phyloP scores from a whole-genome alignment of 92 coral and sea anemone genomes.

The Hydrozoanthus gracilis region DNA sequence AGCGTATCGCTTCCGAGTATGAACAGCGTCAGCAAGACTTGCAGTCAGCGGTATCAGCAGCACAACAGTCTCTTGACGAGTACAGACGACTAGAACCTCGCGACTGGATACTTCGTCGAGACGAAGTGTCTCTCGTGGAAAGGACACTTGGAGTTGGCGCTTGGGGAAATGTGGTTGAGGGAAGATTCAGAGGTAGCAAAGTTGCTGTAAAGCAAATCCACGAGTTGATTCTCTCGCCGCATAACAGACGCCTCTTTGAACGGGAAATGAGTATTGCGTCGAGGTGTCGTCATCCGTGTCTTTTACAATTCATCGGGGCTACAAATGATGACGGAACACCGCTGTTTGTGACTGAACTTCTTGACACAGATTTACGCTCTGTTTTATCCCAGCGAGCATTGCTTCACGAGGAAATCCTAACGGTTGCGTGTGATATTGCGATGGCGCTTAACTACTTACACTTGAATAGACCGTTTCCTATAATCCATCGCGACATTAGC shows the following conservation, averaged over 20 bases:
- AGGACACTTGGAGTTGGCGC: slow-evolving; percentile 87
- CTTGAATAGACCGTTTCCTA: slow-evolving; percentile 92
- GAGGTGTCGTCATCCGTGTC: slow-evolving; percentile 92
- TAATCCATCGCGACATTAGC: slow-evolving; percentile 96
- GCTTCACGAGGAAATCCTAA: slow-evolving; percentile 86
- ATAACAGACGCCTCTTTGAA: slow-evolving; percentile 91
- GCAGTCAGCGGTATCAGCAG: slow-evolving; percentile 67
- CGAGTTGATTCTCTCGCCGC: slow-evolving; percentile 92
- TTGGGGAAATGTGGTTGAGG: slow-evolving; percentile 93
- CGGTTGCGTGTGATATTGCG: slow-evolving; percentile 79
- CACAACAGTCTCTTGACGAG: slow-evolving; percentile 84
- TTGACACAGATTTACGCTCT: slow-evolving; percentile 87
- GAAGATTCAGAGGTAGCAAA: slow-evolving; percentile 85
- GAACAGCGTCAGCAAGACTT: slow-evolving; percentile 67
- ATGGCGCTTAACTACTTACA: slow-evolving; percentile 91
- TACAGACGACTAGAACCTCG: slow-evolving; percentile 94
- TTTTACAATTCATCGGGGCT: slow-evolving; percentile 95
- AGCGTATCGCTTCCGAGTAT: slow-evolving; percentile 46
- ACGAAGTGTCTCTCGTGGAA: slow-evolving; percentile 81
- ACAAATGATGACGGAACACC: slow-evolving; percentile 93
- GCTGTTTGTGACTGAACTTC: slow-evolving; percentile 85
- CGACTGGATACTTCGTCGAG: slow-evolving; percentile 93
- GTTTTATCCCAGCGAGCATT: slow-evolving; percentile 85
- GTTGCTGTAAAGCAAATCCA: slow-evolving; percentile 96
- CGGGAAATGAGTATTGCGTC: slow-evolving; percentile 99